These are phyloP conservation scores for Drosophila setosimentum DNA, from an alignment of 2,888 invertebrate species.

Conservation along the genomic window DNA sequence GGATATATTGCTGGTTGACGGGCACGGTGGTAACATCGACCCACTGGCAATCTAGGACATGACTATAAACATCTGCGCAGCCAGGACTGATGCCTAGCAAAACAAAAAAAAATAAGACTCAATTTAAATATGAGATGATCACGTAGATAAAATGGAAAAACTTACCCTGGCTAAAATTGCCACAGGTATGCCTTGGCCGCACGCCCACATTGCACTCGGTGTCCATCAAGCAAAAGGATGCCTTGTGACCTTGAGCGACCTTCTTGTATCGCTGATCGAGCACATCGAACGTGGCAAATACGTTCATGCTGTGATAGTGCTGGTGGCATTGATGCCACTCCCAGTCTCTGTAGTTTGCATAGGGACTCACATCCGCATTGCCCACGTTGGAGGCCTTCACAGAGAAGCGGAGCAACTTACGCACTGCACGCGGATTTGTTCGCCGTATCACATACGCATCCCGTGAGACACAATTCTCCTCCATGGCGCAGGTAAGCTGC, in stretches of 20 bases:
- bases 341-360: conserved; percentile 81
- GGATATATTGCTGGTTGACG: conserved; percentile 65
- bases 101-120: not conserved
- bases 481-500: conserved; percentile 78
- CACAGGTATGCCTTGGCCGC: conserved; percentile 66
- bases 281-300: conserved; percentile 80
- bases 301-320: conserved; percentile 81
- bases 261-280: conserved; percentile 71
- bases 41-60: conserved; percentile 81
- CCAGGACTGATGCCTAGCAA: conserved; percentile 74
- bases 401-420: conserved; percentile 78
- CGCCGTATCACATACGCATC: conserved; percentile 77
- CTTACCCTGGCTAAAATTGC: conserved; percentile 78
- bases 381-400: conserved; percentile 81
- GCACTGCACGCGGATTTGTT: conserved; percentile 66
- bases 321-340: conserved; percentile 81
- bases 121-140: not conserved
- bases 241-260: conserved; percentile 81
- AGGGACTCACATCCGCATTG: conserved; percentile 78
- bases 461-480: conserved; percentile 77
- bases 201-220: conserved; percentile 67
- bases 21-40: conserved; percentile 81
- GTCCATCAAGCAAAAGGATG: conserved; percentile 82
- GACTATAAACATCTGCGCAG: conserved; percentile 75
- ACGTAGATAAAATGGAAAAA: not conserved